These are phyloP conservation scores for Oenanthe oenanthe DNA, from an alignment of 2,113 vertebrate genomes.

Conservation along the genomic window DNA sequence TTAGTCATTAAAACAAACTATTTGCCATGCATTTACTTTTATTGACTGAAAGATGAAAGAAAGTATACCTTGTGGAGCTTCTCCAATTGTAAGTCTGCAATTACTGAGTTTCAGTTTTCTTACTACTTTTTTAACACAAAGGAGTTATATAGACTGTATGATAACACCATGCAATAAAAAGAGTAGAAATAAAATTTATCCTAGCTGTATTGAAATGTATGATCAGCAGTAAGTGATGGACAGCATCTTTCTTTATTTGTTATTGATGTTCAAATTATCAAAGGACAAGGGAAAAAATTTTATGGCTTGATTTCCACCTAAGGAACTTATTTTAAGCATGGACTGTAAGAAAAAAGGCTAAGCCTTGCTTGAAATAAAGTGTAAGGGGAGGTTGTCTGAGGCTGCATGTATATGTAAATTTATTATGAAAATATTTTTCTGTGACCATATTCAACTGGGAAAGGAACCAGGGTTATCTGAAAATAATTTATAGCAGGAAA, in stretches of 20 bases:
- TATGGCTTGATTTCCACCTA: neutral
- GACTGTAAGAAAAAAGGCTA: neutral
- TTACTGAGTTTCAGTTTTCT: neutral
- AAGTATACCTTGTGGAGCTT: neutral
- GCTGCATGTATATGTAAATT: neutral
- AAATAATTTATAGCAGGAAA: neutral
- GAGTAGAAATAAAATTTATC: neutral
- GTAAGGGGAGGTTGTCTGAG: neutral
- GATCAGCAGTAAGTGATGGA: neutral
- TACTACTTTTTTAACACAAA: neutral
- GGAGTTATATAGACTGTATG: neutral
- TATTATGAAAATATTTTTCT: neutral
- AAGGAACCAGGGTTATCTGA: neutral
- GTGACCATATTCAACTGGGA: neutral
- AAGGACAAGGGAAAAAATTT: neutral
- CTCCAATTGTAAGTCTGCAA: neutral
- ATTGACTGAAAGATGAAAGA: neutral
- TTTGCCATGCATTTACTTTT: neutral
- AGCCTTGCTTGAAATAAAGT: neutral
- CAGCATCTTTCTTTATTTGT: neutral
- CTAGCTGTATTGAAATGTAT: neutral
- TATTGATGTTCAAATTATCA: neutral
- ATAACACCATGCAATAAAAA: neutral
- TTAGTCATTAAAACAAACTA: neutral
- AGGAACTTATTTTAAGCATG: neutral